A percentile compares a stretch with the other conserved stretches of the same genome.
Evolutionary conservation across 2,797 vertebrate species (phyloP).

Genomic region (Alexandromys oeconomus): DNA sequence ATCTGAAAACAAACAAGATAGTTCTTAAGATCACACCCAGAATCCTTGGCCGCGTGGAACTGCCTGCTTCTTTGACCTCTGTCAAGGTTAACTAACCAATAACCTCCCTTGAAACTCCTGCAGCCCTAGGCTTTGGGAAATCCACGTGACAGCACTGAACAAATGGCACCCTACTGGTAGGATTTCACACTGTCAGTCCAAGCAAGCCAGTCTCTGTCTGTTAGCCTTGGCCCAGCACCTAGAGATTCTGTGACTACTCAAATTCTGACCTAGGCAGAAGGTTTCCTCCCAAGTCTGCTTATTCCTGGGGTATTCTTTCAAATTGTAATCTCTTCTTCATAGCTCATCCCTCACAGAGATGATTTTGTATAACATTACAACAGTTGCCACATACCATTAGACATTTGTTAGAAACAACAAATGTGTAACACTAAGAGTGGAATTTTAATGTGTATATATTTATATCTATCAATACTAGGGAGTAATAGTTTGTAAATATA

Average conservation of each 20-base stretch:
- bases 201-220: background rate
- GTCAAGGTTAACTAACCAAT: background rate
- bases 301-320: background rate
- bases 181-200: background rate
- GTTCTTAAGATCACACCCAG: background rate
- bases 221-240: background rate
- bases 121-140: background rate
- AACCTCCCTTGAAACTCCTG: background rate
- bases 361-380: background rate
- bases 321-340: background rate
- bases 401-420: background rate
- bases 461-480: background rate
- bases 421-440: background rate
- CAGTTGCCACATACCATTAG: background rate
- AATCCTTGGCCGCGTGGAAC: background rate
- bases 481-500: background rate
- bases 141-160: background rate
- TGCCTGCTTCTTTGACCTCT: background rate
- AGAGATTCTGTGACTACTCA: background rate
- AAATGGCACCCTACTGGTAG: background rate
- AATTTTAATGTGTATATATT: background rate
- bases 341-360: background rate
- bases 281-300: background rate
- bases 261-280: background rate
- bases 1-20: conserved; percentile 7